Evolutionary conservation across 2,888 invertebrate genomes (phyloP).

Genomic region (Frankliniella intonsa): DNA sequence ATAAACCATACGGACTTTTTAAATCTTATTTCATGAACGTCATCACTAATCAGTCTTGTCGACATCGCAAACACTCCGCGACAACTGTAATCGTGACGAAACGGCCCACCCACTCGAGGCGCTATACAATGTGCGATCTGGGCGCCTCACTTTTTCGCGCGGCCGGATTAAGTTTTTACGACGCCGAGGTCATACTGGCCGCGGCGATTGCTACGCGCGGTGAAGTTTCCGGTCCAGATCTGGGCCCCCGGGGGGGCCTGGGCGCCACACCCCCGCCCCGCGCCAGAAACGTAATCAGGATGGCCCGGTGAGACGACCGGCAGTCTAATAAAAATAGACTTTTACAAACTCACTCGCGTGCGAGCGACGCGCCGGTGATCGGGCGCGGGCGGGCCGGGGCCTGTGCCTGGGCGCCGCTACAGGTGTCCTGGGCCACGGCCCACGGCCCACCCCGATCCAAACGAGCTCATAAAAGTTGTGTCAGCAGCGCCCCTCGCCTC

Average conservation of each 20-base stretch:
- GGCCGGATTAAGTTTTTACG: slow-evolving; percentile 1
- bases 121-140: too few species aligned
- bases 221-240: slow-evolving; percentile 2
- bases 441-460: neutral
- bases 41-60: too few species aligned
- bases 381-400: neutral
- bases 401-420: neutral
- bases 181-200: neutral
- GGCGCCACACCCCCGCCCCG: neutral
- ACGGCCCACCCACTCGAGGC: too few species aligned
- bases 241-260: neutral
- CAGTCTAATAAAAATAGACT: neutral
- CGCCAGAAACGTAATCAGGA: too few species aligned
- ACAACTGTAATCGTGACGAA: too few species aligned
- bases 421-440: neutral
- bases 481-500: neutral
- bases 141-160: too few species aligned
- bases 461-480: slow-evolving; percentile 19
- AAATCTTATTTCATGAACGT: too few species aligned
- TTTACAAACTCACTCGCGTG: too few species aligned
- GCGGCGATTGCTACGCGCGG: neutral
- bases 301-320: neutral
- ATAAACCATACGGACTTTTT: too few species aligned
- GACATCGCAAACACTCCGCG: too few species aligned
- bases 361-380: neutral